These are phyloP conservation scores for Acanthis flammea DNA, from an alignment of 2,797 vertebrate species.

Conservation along the genomic window DNA sequence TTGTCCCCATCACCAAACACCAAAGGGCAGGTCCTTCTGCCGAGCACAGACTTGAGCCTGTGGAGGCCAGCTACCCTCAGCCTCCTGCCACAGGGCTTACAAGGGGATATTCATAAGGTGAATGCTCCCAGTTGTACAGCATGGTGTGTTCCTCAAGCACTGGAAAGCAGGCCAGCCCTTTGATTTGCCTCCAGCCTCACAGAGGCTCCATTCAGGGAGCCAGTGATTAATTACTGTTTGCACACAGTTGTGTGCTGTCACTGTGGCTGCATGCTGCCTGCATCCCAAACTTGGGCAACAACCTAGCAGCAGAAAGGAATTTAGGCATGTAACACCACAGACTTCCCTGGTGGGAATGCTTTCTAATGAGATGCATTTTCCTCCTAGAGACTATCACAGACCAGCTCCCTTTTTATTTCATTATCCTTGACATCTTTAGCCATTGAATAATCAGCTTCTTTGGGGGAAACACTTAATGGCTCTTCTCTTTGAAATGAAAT, in stretches of 20 bases:
- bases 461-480: constrained; percentile 49
- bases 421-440: constrained; percentile 53
- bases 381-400: neutral
- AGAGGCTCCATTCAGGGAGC: constrained; percentile 57
- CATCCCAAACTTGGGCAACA: constrained; percentile 42
- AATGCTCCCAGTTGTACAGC: constrained; percentile 59
- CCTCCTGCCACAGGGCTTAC: neutral
- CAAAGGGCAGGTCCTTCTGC: constrained; percentile 6
- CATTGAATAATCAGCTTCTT: constrained; percentile 48
- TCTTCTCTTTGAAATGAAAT: constrained; percentile 61
- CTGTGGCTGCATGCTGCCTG: neutral
- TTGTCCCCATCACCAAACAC: constrained; percentile 26
- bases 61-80: constrained; percentile 31
- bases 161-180: constrained; percentile 39
- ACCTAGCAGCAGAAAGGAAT: constrained; percentile 38
- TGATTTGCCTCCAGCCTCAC: constrained; percentile 57
- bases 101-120: constrained; percentile 47
- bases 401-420: constrained; percentile 31
- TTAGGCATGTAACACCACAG: constrained; percentile 1
- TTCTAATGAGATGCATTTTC: constrained; percentile 42
- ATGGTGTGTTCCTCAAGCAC: neutral
- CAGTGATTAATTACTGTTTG: constrained; percentile 60
- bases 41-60: neutral
- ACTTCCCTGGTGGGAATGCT: constrained; percentile 1
- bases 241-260: constrained; percentile 24